Conservation (phyloP, 2,797 vertebrate genomes). For the Leptatherina wallacei region DNA sequence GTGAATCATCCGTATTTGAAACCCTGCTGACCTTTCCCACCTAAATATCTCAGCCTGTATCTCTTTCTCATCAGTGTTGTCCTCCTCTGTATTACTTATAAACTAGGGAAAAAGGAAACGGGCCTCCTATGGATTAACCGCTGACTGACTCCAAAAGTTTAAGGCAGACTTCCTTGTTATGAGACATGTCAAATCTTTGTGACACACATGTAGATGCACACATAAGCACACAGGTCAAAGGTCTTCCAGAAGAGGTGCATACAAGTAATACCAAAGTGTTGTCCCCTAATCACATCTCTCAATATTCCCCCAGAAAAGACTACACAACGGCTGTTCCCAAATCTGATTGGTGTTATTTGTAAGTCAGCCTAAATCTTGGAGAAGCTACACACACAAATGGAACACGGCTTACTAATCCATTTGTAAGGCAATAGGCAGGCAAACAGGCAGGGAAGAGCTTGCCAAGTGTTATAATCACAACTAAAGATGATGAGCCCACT, state of each 20-base stretch:
- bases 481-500: constrained; percentile 82
- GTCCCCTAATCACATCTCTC: constrained; percentile 62
- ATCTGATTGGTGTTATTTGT: constrained; percentile 83
- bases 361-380: constrained; percentile 77
- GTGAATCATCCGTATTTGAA: neutral
- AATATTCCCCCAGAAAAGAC: constrained; percentile 63
- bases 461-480: constrained; percentile 84
- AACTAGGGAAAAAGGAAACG: constrained; percentile 50
- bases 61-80: constrained; percentile 23
- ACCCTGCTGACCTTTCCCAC: neutral
- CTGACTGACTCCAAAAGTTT: constrained; percentile 61
- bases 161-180: constrained; percentile 56
- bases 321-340: constrained; percentile 71
- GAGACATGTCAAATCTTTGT: constrained; percentile 40
- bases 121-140: constrained; percentile 66
- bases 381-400: constrained; percentile 76
- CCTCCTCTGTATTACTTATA: constrained; percentile 36
- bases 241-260: constrained; percentile 30
- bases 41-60: constrained; percentile 3
- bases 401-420: constrained; percentile 81
- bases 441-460: constrained; percentile 77
- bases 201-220: constrained; percentile 2
- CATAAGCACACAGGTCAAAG: constrained; percentile 10
- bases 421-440: constrained; percentile 82
- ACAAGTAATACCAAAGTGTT: constrained; percentile 23